Percentiles rank a stretch among this genome's conserved stretches.
phyloP scores from a whole-genome alignment of 2,888 invertebrate species.

The Tinea semifulvella region DNA sequence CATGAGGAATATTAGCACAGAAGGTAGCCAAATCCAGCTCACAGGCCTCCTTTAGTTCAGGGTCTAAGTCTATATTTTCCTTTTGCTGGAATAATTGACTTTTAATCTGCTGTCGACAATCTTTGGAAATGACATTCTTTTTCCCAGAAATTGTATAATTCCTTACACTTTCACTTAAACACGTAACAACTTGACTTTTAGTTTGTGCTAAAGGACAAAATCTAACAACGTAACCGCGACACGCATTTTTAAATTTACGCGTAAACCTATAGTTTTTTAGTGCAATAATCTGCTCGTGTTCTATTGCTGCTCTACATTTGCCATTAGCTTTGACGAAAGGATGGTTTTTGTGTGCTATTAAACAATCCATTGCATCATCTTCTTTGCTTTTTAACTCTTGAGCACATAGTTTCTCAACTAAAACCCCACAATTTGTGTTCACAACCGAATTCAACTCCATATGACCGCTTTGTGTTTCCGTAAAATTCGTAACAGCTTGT shows the following conservation, averaged over 20 bases:
- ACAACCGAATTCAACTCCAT: constrained; percentile 91
- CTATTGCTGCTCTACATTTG: constrained; percentile 92
- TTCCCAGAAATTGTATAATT: constrained; percentile 84
- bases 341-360: constrained; percentile 91
- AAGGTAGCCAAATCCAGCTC: constrained; percentile 76
- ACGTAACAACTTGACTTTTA: constrained; percentile 81
- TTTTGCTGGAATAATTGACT: constrained; percentile 92
- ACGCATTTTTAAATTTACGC: constrained; percentile 94
- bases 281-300: constrained; percentile 95
- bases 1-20: constrained; percentile 75
- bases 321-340: constrained; percentile 77
- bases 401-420: constrained; percentile 81
- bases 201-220: constrained; percentile 76
- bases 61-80: constrained; percentile 88
- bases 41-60: constrained; percentile 84
- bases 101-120: constrained; percentile 90
- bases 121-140: constrained; percentile 83
- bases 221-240: constrained; percentile 80
- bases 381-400: constrained; percentile 76
- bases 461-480: constrained; percentile 89
- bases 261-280: constrained; percentile 94
- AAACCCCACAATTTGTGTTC: constrained; percentile 79
- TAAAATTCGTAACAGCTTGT: constrained; percentile 81
- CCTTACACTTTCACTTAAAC: constrained; percentile 89
- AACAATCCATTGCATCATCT: constrained; percentile 93